Percentiles rank a stretch among this genome's conserved stretches.
phyloP scores from a whole-genome alignment of 2,797 vertebrate genomes.

The Chromobotia macracanthus region DNA sequence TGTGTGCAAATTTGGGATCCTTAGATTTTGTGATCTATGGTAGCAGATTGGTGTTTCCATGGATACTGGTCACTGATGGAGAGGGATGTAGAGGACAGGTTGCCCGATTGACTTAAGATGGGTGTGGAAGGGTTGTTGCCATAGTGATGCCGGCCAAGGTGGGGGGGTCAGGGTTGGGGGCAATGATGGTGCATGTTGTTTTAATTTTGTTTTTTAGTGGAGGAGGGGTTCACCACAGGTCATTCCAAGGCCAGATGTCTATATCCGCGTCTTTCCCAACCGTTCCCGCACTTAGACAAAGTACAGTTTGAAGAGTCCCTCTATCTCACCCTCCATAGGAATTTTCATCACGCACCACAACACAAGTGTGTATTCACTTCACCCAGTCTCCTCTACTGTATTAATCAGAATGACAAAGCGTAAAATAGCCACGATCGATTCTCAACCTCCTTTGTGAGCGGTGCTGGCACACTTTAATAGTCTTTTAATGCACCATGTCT shows the following conservation, averaged over 20 bases:
- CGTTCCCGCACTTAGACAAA: neutral
- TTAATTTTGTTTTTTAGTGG: conserved; percentile 3
- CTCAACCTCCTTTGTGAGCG: conserved; percentile 8
- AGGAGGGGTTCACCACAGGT: conserved; percentile 1
- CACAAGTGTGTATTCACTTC: neutral
- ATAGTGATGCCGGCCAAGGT: conserved; percentile 11
- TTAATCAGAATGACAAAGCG: conserved; percentile 49
- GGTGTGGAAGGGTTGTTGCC: neutral
- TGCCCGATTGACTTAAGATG: neutral
- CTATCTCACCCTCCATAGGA: neutral
- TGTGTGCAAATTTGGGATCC: too few species aligned
- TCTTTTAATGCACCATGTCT: conserved; percentile 47
- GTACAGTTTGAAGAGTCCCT: neutral
- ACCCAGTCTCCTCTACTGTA: conserved; percentile 12
- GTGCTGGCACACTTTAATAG: conserved; percentile 49
- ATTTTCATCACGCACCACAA: neutral
- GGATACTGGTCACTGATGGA: neutral
- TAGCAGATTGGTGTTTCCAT: neutral
- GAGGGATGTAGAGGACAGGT: neutral
- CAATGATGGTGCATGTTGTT: neutral
- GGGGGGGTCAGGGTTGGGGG: conserved; percentile 20
- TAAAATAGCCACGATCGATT: conserved; percentile 35
- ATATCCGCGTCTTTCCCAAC: neutral
- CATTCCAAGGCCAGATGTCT: conserved; percentile 37
- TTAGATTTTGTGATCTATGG: too few species aligned